phyloP scores from a whole-genome alignment of 2,888 invertebrate genomes.

The Apodemia mormo region DNA sequence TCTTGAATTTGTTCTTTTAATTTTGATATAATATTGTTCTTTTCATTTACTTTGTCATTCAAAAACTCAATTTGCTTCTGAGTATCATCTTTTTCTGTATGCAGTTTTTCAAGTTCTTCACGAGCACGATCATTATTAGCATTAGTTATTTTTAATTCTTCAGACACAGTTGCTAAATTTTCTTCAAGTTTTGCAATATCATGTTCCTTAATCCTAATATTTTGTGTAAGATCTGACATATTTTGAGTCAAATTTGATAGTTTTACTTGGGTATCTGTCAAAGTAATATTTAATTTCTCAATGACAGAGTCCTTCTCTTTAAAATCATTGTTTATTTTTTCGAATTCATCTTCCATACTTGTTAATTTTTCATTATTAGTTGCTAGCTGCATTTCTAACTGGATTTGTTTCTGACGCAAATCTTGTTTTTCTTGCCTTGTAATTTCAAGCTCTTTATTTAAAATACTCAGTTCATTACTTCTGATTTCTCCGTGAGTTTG shows the following conservation, averaged over 20 bases:
- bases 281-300: slow-evolving; percentile 53
- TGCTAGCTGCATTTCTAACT: slow-evolving; percentile 39
- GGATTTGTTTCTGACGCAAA: slow-evolving; percentile 41
- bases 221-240: slow-evolving; percentile 50
- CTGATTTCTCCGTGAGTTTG: background rate
- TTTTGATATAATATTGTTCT: slow-evolving; percentile 51
- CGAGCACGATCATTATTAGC: slow-evolving; percentile 44
- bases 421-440: slow-evolving; percentile 43
- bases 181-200: slow-evolving; percentile 57
- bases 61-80: slow-evolving; percentile 50
- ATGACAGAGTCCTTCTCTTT: slow-evolving; percentile 68
- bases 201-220: slow-evolving; percentile 49
- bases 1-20: slow-evolving; percentile 47
- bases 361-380: slow-evolving; percentile 44
- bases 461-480: background rate
- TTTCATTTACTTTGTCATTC: slow-evolving; percentile 53
- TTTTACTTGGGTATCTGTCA: slow-evolving; percentile 48
- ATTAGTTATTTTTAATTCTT: slow-evolving; percentile 43
- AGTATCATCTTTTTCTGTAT: slow-evolving; percentile 56
- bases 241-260: slow-evolving; percentile 47
- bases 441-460: slow-evolving; percentile 43
- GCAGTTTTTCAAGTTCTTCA: slow-evolving; percentile 52
- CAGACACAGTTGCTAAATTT: slow-evolving; percentile 45
- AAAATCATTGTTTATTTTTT: slow-evolving; percentile 56
- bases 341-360: slow-evolving; percentile 66